Evolutionary conservation across 2,797 vertebrate genomes (phyloP), one percentile per base, ranked within the genome.

Genomic region (Microctenopoma lineatum): DNA sequence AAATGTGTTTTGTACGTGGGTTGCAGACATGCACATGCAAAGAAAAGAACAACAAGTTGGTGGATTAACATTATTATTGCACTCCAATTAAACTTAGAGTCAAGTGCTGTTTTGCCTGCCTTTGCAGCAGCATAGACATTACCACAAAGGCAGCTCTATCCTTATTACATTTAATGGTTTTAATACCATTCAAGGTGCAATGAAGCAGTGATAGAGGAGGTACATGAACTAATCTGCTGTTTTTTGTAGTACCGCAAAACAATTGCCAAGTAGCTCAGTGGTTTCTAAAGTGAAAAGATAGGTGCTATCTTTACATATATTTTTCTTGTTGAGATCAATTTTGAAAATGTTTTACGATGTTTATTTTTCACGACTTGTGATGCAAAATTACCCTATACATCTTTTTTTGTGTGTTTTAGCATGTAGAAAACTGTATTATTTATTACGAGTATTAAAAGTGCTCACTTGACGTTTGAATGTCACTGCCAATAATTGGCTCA

Each of bases 381-480:
- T 21, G 21, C 21, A 21, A 21, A 21, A 21, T 21, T 21, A 15
- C 11, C 15, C 62, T 13, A 9, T n/a, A 64, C 52, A 41, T 5
- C 42, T 8, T 45, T 25, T 3, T 53, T 39, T 54, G 34, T 50
- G 38, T 15, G 77, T 60, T 29, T 29, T 29, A 48, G 25, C 34
- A 45, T 38, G 39, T 45, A 13, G 51, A 29, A 29, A 29, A 29
- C 27, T 29, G 21, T 21, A 21, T 21, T 21, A 21, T 21, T 21
- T 21, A 21, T 21, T 21, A 21, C 21, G 21, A 21, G 21, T 21
- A 21, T 21, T 21, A 21, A 21, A 21, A 66, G 64, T 71, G 70
- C 86, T 90, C 87, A 87, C 77, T 74, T 77, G 53, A 79, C 74
- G 72, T 84, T 85, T 63, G 58, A 39, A 75, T 84, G 82, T 85